A percentile compares a stretch with the other conserved stretches of the same genome.
Conservation (phyloP, 2,797 vertebrate species). For the Gorsachius magnificus region DNA sequence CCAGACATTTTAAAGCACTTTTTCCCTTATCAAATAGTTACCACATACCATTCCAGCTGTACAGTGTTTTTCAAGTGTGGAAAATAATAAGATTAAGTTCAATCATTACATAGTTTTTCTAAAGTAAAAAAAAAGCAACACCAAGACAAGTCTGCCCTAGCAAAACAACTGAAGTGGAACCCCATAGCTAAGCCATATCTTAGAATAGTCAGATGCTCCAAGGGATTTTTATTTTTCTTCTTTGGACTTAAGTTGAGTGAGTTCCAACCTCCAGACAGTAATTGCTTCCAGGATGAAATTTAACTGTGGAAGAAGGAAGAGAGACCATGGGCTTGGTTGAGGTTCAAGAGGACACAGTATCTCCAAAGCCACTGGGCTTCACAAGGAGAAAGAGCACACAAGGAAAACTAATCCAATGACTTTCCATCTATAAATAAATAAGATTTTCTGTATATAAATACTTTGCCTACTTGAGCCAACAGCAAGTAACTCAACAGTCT, state of each 20-base stretch:
- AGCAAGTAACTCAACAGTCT: rapidly evolving
- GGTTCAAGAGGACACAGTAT: rapidly evolving
- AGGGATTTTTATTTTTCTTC: neutral
- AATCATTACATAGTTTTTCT: neutral
- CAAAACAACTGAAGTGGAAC: neutral
- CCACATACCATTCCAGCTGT: neutral
- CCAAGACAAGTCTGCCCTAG: neutral
- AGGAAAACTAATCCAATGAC: neutral
- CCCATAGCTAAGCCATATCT: neutral
- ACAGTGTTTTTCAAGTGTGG: rapidly evolving
- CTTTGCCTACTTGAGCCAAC: neutral
- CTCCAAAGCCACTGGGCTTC: neutral
- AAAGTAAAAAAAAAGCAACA: neutral
- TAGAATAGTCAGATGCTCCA: neutral
- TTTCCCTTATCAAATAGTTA: neutral
- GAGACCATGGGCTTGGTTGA: neutral
- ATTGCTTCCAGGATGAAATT: neutral
- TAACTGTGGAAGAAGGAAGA: neutral
- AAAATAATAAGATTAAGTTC: neutral
- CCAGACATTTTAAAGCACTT: rapidly evolving
- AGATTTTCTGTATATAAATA: neutral
- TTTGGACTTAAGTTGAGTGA: no score
- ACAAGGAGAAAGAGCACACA: neutral
- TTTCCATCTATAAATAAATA: neutral
- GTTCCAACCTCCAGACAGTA: neutral